A percentile compares a stretch with the other conserved stretches of the same genome.
phyloP scores from a whole-genome alignment of 2,113 vertebrate genomes.

The Lampris megalopsis region DNA sequence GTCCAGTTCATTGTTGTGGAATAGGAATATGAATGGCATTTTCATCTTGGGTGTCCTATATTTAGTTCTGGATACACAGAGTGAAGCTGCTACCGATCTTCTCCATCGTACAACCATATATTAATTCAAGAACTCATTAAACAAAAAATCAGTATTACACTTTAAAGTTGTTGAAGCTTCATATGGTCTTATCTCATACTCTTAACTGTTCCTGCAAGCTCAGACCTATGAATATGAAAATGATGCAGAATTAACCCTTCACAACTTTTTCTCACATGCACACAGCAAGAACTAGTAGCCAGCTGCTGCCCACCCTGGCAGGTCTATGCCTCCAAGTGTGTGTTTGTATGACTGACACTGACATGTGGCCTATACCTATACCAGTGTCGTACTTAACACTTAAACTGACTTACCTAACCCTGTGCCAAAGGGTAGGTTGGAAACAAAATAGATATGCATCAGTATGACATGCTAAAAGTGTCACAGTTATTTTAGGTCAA shows the following conservation, averaged over 20 bases:
- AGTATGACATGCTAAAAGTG: too few relatives aligned
- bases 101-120: too few relatives aligned
- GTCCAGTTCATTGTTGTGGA: too few relatives aligned
- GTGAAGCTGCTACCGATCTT: neutral
- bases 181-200: constrained; percentile 29
- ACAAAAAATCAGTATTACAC: too few relatives aligned
- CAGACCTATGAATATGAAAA: constrained; percentile 47
- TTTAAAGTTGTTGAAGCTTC: constrained; percentile 7
- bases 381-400: constrained; percentile 6
- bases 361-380: constrained; percentile 28
- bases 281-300: constrained; percentile 26
- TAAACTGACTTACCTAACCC: neutral
- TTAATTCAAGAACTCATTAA: constrained; percentile 1
- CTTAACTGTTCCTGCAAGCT: constrained; percentile 32
- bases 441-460: too few relatives aligned
- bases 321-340: neutral
- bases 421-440: too few relatives aligned
- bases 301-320: constrained; percentile 34
- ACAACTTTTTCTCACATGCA: constrained; percentile 46
- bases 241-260: constrained; percentile 51
- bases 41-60: too few relatives aligned
- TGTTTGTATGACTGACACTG: constrained; percentile 34
- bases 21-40: too few relatives aligned
- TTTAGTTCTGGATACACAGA: neutral
- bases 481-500: too few relatives aligned